These are phyloP conservation scores for Amiota communis DNA, from an alignment of 2,888 invertebrate species.

Conservation along the genomic window DNA sequence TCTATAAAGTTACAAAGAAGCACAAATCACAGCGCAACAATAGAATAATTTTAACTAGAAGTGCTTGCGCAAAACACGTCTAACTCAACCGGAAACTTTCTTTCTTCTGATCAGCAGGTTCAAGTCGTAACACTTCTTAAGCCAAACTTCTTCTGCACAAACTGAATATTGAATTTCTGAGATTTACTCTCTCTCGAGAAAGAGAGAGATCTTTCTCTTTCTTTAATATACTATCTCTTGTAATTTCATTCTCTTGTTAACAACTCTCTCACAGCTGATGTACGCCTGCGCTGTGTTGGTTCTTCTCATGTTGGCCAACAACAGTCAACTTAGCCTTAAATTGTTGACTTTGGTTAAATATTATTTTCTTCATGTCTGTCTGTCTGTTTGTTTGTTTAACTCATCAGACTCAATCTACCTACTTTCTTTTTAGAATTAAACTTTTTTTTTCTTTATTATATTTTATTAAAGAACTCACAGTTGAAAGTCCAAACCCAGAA, in stretches of 20 bases:
- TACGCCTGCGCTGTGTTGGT: slow-evolving; percentile 59
- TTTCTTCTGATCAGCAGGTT: slow-evolving; percentile 67
- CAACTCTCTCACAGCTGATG: slow-evolving; percentile 38
- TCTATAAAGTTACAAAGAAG: too few species aligned
- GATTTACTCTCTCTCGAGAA: too few species aligned
- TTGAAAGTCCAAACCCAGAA: slow-evolving; percentile 16
- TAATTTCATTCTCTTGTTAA: slow-evolving; percentile 30
- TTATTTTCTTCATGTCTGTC: slow-evolving; percentile 4
- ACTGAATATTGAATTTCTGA: slow-evolving; percentile 30
- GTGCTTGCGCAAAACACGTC: slow-evolving; percentile 55
- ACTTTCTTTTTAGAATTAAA: slow-evolving; percentile 57
- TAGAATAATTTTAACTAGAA: slow-evolving; percentile 42
- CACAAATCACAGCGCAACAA: neutral
- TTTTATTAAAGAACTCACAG: slow-evolving; percentile 3
- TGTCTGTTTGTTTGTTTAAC: slow-evolving; percentile 46
- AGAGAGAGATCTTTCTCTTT: slow-evolving; percentile 28
- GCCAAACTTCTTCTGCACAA: slow-evolving; percentile 40
- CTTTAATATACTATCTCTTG: slow-evolving; percentile 2
- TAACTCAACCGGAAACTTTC: slow-evolving; percentile 70
- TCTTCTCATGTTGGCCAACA: slow-evolving; percentile 29
- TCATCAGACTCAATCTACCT: slow-evolving; percentile 50
- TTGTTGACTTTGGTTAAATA: too few species aligned
- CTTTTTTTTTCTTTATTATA: too few species aligned
- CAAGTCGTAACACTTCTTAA: slow-evolving; percentile 70
- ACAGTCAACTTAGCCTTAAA: too few species aligned